Evolutionary conservation across 2,113 vertebrate species (phyloP).

Genomic region (Ictalurus punctatus): DNA sequence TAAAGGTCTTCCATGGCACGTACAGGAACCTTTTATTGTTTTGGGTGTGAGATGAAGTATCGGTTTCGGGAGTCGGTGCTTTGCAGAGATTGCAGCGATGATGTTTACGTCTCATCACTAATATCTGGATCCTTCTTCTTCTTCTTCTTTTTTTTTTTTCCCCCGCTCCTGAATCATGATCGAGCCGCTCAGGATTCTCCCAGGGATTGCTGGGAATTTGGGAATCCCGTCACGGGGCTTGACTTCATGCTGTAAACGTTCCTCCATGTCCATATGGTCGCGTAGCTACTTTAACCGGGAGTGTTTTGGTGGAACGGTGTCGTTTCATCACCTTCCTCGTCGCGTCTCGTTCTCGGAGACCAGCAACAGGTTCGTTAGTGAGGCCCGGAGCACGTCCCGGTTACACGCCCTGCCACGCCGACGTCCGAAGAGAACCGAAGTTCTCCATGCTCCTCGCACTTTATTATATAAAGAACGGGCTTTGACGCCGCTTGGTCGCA

Average conservation of each 20-base stretch:
- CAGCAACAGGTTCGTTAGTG: neutral
- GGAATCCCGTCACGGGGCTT: no score
- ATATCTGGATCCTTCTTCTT: neutral
- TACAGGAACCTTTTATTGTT: neutral
- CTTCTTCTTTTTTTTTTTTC: no score
- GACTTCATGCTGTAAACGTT: neutral
- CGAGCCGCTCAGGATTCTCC: neutral
- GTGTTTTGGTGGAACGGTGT: neutral
- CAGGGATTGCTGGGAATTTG: neutral
- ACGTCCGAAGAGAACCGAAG: neutral
- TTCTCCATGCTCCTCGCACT: neutral
- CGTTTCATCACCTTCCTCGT: neutral
- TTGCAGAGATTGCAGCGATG: neutral
- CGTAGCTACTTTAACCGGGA: neutral
- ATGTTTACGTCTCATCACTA: neutral
- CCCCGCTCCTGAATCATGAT: neutral
- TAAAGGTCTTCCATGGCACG: neutral
- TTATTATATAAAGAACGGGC: neutral
- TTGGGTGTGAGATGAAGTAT: neutral
- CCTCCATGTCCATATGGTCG: neutral
- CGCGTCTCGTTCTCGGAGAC: neutral
- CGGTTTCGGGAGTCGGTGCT: neutral
- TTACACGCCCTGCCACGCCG: neutral
- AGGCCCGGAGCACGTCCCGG: no score
- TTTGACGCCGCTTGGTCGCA: neutral